These are phyloP conservation scores for Esox niger DNA, from an alignment of 2,113 vertebrate genomes.

Conservation along the genomic window DNA sequence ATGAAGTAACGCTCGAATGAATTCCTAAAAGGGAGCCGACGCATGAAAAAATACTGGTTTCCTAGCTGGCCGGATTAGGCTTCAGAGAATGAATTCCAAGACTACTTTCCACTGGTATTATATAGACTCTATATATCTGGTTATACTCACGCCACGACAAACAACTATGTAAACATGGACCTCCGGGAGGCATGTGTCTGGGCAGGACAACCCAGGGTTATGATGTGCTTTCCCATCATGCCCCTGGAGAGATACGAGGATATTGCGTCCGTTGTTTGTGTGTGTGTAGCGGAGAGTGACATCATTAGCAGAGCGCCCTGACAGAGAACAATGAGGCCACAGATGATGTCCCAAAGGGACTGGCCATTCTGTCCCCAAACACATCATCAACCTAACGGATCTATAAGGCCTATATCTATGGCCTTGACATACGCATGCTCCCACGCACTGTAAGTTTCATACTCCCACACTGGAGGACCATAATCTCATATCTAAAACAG, in stretches of 20 bases:
- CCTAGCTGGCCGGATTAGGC: too few species aligned
- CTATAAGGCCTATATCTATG: too few species aligned
- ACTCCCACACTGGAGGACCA: slow-evolving; percentile 18
- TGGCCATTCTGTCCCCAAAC: not conserved
- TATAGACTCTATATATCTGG: not conserved
- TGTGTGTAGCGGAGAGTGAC: slow-evolving; percentile 47
- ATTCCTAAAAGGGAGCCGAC: too few species aligned
- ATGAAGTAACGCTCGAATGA: too few species aligned
- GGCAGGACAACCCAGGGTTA: slow-evolving; percentile 32
- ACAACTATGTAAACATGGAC: not conserved
- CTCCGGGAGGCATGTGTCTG: slow-evolving; percentile 24
- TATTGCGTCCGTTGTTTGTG: not conserved
- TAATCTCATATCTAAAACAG: slow-evolving; percentile 58
- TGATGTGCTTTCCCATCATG: slow-evolving; percentile 44
- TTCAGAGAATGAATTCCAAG: too few species aligned
- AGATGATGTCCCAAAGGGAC: slow-evolving; percentile 42
- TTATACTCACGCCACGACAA: not conserved
- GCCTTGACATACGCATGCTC: not conserved
- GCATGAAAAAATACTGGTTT: too few species aligned
- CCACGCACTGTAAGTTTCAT: slow-evolving; percentile 7
- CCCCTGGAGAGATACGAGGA: slow-evolving; percentile 19
- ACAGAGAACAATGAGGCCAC: slow-evolving; percentile 61
- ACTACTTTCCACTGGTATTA: too few species aligned
- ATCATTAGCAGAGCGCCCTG: slow-evolving; percentile 53
- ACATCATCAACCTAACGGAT: too few species aligned